phyloP scores from a whole-genome alignment of 2,113 vertebrate species.

The Sclerurus mexicanus region DNA sequence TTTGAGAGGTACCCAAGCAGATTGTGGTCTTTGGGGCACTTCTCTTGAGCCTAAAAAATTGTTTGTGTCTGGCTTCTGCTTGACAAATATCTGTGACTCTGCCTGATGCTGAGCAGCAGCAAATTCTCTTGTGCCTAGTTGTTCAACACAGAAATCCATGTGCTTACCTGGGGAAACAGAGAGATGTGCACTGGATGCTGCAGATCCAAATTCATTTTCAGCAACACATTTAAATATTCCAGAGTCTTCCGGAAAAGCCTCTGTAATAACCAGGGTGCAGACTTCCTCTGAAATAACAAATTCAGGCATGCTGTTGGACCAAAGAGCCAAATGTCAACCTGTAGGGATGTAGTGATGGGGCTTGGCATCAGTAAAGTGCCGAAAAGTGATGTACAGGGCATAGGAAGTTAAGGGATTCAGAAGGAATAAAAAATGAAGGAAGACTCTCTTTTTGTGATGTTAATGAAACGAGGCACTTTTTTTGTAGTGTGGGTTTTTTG shows the following conservation, averaged over 20 bases:
- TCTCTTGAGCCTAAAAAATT: not conserved
- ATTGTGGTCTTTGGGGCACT: not conserved
- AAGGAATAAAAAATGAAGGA: not conserved
- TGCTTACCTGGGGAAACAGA: conserved; percentile 81
- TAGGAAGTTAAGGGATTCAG: not conserved
- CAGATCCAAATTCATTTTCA: conserved; percentile 80
- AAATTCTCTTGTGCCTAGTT: not conserved
- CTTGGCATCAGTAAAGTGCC: not conserved
- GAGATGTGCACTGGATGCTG: conserved; percentile 79
- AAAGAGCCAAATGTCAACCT: not conserved
- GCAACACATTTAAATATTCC: conserved; percentile 87
- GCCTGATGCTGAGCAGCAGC: not conserved
- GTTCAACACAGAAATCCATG: not conserved
- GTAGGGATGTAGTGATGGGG: not conserved
- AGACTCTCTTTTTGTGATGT: not conserved
- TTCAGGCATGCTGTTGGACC: not conserved
- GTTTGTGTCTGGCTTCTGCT: not conserved
- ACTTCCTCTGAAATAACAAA: conserved; percentile 82
- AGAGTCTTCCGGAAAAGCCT: conserved; percentile 88
- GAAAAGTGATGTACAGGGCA: not conserved
- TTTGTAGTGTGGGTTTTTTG: not conserved
- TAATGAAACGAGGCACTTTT: not conserved
- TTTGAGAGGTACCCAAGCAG: not conserved
- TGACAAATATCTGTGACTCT: not conserved
- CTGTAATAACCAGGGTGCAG: conserved; percentile 88